Conservation (phyloP, 2,797 vertebrate species). For the Notamacropus eugenii region DNA sequence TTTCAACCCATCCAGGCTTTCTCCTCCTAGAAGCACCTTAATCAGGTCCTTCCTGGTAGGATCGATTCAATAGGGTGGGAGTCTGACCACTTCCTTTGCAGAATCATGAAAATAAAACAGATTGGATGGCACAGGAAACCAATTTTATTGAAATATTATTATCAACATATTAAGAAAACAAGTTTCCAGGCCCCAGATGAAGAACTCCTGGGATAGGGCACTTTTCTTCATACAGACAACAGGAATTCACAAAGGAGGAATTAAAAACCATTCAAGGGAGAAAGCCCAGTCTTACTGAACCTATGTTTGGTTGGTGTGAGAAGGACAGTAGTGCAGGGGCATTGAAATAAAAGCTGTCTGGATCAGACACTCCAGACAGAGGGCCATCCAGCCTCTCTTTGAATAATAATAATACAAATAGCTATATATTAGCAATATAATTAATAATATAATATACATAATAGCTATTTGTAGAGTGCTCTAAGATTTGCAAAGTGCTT, state of each 20-base stretch:
- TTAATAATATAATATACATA: too few relatives aligned
- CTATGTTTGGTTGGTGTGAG: background rate
- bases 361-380: background rate
- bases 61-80: too few relatives aligned
- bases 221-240: background rate
- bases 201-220: background rate
- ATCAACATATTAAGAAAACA: too few relatives aligned
- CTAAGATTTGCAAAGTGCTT: background rate
- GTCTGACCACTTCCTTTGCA: too few relatives aligned
- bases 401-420: background rate
- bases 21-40: background rate
- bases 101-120: too few relatives aligned
- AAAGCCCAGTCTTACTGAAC: background rate
- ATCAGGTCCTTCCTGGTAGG: too few relatives aligned
- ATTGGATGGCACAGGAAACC: too few relatives aligned
- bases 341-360: background rate
- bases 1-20: background rate
- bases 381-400: background rate
- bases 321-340: background rate
- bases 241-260: background rate
- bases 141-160: too few relatives aligned
- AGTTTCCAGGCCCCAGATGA: too few relatives aligned
- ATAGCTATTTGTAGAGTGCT: background rate
- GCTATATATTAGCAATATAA: background rate
- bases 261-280: background rate